Conservation (phyloP, 2,888 invertebrate species). For the Zaprionus lineosus region DNA sequence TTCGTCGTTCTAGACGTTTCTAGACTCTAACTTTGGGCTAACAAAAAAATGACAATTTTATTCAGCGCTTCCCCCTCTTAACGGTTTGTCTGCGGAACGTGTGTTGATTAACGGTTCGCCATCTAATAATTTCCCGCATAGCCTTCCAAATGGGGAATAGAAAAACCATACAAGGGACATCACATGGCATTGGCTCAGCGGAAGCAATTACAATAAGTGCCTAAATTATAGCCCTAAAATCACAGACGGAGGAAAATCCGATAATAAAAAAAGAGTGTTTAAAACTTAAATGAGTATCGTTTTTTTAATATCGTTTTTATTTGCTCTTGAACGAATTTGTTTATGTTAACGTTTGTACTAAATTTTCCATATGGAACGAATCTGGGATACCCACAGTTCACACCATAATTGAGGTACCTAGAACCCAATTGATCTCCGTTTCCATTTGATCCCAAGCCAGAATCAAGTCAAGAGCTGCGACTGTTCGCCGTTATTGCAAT, state of each 20-base stretch:
- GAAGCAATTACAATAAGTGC: conserved; percentile 17
- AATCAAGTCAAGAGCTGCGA: conserved; percentile 14
- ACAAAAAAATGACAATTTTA: too few species aligned
- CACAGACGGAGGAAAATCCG: not conserved
- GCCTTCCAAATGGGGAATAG: not conserved
- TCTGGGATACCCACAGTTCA: too few species aligned
- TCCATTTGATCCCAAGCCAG: conserved; percentile 7
- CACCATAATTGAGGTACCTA: conserved; percentile 10
- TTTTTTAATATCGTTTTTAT: too few species aligned
- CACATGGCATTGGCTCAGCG: not conserved
- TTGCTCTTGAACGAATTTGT: too few species aligned
- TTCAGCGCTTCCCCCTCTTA: too few species aligned
- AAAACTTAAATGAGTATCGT: conserved; percentile 1
- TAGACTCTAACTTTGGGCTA: conserved; percentile 26
- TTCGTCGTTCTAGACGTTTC: too few species aligned
- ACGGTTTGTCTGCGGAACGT: conserved; percentile 23
- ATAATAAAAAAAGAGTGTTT: not conserved
- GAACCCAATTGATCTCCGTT: conserved; percentile 15
- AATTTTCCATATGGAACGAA: not conserved
- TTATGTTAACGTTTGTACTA: too few species aligned
- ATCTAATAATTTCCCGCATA: not conserved
- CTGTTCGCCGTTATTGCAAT: conserved; percentile 7
- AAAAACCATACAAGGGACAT: not conserved
- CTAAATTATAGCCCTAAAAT: not conserved
- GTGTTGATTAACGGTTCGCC: conserved; percentile 13